phyloP scores from a whole-genome alignment of 2,113 vertebrate species.

The Leucopsar rothschildi region DNA sequence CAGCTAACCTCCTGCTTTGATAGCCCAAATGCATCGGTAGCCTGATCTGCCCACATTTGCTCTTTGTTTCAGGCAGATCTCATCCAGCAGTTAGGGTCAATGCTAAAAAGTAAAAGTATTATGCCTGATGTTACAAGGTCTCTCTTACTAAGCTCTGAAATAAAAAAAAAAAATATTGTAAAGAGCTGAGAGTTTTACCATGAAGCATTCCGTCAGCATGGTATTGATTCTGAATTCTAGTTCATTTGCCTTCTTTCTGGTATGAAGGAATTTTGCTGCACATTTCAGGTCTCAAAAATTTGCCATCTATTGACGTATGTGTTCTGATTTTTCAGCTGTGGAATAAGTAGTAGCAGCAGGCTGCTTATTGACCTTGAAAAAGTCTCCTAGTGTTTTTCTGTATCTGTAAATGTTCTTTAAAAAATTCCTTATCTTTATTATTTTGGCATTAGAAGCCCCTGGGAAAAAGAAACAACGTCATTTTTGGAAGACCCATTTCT shows the following conservation, averaged over 20 bases:
- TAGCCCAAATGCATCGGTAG: not conserved
- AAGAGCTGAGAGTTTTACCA: not conserved
- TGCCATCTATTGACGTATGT: rapidly evolving
- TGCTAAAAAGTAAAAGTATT: not conserved
- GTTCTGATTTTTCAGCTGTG: not conserved
- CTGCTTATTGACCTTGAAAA: not conserved
- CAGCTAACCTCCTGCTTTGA: not conserved
- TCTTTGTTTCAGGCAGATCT: not conserved
- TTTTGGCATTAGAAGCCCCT: not conserved
- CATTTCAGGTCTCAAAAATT: not conserved
- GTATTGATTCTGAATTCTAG: not conserved
- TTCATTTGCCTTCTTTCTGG: not conserved
- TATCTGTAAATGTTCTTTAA: not conserved
- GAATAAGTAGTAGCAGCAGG: not conserved
- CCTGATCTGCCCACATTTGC: not conserved
- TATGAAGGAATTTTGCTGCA: not conserved
- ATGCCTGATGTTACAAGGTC: not conserved
- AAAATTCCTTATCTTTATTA: not conserved
- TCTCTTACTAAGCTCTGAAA: not conserved
- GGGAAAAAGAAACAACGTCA: not conserved
- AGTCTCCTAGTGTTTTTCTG: not conserved
- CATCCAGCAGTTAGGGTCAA: not conserved
- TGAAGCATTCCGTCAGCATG: not conserved
- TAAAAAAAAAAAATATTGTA: not conserved
- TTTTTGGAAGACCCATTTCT: not conserved